Evolutionary conservation across 2,113 vertebrate genomes (phyloP).

Genomic region (Odocoileus hemionus): DNA sequence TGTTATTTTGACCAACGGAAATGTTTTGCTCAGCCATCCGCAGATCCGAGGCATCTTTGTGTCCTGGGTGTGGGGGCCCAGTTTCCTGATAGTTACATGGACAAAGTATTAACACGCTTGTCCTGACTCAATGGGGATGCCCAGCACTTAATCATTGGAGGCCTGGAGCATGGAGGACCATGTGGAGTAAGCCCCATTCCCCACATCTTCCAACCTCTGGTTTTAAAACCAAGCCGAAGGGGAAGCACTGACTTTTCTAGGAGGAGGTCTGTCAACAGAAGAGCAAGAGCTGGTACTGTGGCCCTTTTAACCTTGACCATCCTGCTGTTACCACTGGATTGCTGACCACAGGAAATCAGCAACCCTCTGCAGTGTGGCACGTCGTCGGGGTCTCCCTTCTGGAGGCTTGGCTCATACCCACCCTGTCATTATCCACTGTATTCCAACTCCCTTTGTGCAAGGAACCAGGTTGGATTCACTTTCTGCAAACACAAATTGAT

Average conservation of each 20-base stretch:
- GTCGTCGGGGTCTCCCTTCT: not conserved
- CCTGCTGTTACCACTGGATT: not conserved
- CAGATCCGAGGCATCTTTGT: not conserved
- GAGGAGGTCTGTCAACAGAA: not conserved
- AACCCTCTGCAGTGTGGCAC: not conserved
- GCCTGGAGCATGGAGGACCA: not conserved
- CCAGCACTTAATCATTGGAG: not conserved
- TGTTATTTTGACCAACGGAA: not conserved
- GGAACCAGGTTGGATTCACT: not conserved
- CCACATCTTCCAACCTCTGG: not conserved
- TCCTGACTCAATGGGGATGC: not conserved
- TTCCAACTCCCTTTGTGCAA: not conserved
- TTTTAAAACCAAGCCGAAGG: not conserved
- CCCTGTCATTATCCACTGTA: not conserved
- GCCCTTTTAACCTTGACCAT: not conserved
- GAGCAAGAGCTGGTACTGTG: not conserved
- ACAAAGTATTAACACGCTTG: not conserved
- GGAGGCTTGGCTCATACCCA: not conserved
- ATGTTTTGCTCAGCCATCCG: not conserved
- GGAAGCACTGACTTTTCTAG: not conserved
- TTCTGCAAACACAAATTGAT: not conserved
- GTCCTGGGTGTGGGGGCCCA: not conserved
- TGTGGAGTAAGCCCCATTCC: not conserved
- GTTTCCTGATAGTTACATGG: not conserved
- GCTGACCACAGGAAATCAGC: not conserved